Base-by-base conservation (phyloP, 30 jellyfish, hydroid and myxozoan species). In the Hydractinia symbiolongicarpus region DNA sequence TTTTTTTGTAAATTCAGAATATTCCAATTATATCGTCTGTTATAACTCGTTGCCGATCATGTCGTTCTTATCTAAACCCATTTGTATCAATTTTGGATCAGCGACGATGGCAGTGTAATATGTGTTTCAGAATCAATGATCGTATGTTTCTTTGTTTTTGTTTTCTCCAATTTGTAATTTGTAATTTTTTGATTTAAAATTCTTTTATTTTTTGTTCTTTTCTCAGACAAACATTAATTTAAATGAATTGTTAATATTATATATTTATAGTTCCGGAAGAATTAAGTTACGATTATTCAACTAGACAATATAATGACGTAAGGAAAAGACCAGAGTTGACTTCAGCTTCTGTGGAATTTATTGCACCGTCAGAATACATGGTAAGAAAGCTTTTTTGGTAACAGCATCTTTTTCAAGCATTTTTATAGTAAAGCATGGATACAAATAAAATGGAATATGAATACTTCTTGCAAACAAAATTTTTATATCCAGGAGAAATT, bases 291-390 rank as follows among this genome's bases (percentile, higher is more conserved):
- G 97, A 89, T 66, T 88, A 66, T 5, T 81, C 73, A 67, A 89
- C 95, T 16, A 82, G 88, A 81, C 89, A 90, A 15, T 89, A 84
- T 56, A 55, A 55, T 4, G 97, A 89, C 52, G 90, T 90, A 53
- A 76, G 97, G 66, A 84, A 76, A 60, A 83, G 97, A 30, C 97
- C 97, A 8, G 97, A 89, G 60, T 76, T 89, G 8, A 89, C 61
- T 55, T 64, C 58, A 54, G 84, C 97, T 15, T 82, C 95, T 8
- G 66, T 84, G 17, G 97, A 89, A 73, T 89, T 89, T 60, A 84
- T 89, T 58, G 97, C 97, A 5, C 97, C 97, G 2, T 84, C 97
- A 61, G 97, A 89, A 84, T 89, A 89, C 79, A 89, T 89, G 97
- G 97, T 89, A 89, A 8, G 56, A 7, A 15, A 4, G 72, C 7